Evolutionary conservation across 2,888 invertebrate species (phyloP).

Genomic region (Drosophila suboccidentalis): DNA sequence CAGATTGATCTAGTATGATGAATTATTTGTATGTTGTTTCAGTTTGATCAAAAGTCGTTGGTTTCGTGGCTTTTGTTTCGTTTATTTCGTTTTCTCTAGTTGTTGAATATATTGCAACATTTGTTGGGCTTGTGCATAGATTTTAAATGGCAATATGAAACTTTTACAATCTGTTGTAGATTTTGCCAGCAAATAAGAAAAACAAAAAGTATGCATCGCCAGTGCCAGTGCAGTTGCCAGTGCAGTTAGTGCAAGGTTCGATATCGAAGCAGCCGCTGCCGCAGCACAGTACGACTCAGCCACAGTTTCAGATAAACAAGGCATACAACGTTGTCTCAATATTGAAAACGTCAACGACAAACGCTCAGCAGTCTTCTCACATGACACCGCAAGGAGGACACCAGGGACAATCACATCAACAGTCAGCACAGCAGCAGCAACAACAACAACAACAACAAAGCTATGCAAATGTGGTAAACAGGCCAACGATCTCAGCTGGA

Average conservation of each 20-base stretch:
- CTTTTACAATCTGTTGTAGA: slow-evolving; percentile 78
- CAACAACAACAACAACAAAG: slow-evolving; percentile 60
- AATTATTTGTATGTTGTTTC: background rate
- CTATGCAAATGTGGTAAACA: slow-evolving; percentile 67
- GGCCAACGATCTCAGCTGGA: slow-evolving; percentile 39
- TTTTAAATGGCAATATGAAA: slow-evolving; percentile 24
- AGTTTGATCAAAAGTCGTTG: background rate
- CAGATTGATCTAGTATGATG: background rate
- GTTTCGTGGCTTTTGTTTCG: background rate
- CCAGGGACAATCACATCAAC: slow-evolving; percentile 34
- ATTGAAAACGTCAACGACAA: slow-evolving; percentile 63
- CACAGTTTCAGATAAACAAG: slow-evolving; percentile 78
- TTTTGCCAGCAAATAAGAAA: slow-evolving; percentile 80
- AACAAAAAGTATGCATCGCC: slow-evolving; percentile 77
- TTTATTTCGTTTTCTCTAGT: slow-evolving; percentile 6
- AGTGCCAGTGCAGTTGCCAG: slow-evolving; percentile 32
- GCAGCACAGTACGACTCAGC: slow-evolving; percentile 62
- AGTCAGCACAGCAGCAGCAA: slow-evolving; percentile 20
- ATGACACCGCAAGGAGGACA: slow-evolving; percentile 36
- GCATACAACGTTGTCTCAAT: slow-evolving; percentile 76
- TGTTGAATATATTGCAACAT: background rate
- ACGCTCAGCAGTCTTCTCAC: slow-evolving; percentile 40
- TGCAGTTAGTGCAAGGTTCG: slow-evolving; percentile 48
- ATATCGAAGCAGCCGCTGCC: slow-evolving; percentile 46
- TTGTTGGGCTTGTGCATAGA: background rate